A percentile compares a stretch with the other conserved stretches of the same genome.
Conservation (phyloP, 2,888 invertebrate genomes). For the Apodemia zela region DNA sequence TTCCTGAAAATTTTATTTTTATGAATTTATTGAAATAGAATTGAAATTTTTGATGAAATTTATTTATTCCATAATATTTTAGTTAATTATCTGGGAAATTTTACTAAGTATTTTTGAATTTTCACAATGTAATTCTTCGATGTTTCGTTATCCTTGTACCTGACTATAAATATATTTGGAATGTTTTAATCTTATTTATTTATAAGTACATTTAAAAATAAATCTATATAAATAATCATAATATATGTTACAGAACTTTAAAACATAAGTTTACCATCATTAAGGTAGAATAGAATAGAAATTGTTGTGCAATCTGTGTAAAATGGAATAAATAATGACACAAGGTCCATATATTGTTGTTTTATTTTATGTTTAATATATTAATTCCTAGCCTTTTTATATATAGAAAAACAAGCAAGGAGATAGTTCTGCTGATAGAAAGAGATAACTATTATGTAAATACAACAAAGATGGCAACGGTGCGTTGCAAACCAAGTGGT, state of each 20-base stretch:
- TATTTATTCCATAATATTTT: no score
- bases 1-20: background rate
- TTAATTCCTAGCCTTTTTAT: no score
- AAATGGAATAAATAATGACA: conserved; percentile 52
- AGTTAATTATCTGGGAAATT: background rate
- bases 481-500: no score
- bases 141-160: conserved; percentile 5
- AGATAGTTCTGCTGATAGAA: no score
- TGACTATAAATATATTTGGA: conserved; percentile 10
- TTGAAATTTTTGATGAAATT: background rate
- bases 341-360: conserved; percentile 39
- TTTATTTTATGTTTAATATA: conserved; percentile 17
- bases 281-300: conserved; percentile 45
- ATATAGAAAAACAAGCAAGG: no score
- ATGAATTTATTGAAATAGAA: background rate
- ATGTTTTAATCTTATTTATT: background rate
- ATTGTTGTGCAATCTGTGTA: conserved; percentile 60
- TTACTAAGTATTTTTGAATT: background rate
- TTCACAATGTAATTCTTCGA: background rate
- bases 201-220: background rate
- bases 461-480: no score
- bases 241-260: background rate
- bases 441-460: no score
- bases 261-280: conserved; percentile 72
- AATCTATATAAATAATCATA: conserved; percentile 7